Base-by-base conservation (phyloP, 2,113 vertebrate species). In the Ceratotherium simum region DNA sequence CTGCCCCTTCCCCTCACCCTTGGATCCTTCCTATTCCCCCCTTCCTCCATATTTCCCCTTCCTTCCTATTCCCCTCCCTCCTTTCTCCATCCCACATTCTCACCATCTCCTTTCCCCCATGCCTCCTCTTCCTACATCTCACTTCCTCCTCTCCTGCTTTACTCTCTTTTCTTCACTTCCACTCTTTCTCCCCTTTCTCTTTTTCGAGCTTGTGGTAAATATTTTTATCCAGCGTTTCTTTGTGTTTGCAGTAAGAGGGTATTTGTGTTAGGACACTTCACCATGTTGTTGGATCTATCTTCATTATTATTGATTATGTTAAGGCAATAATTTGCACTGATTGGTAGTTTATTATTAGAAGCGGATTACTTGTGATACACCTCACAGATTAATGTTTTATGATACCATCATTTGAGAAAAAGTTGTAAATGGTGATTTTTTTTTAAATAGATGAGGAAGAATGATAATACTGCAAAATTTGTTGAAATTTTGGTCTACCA, bases 221-320 rank as follows among this genome's bases (percentile, higher is more conserved):
- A 62, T 70, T 83, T 96, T 83, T 79, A 60, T 54, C n/a, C 25
- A 78, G 33, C 33, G 42, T 90, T 84, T 96, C 11, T 83, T 12
- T 58, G 25, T 92, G 8, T 78, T 51, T 83, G 5, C 46, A 42
- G 9, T 73, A 36, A 51, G 42, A 51, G 36, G 7, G 10, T 39
- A 64, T 65, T 78, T 92, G 69, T 75, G 29, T 78, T 84, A 62
- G 27, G n/a, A 78, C 14, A 67, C 4, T 64, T 56, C 4, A 39
- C 64, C 13, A 9, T 78, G 14, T 78, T 90, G 21, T 76, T 81
- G 29, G 36, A 36, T 82, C 76, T 16, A 8, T 82, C 17, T 11
- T 69, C 17, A 8, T 69, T 48, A 16, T 87, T 60, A 69, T 81
- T 95, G n/a, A 25, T 92, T 93, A 39, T 84, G 60, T 90, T 93